Evolutionary conservation across 2,888 invertebrate species (phyloP), one percentile per base, ranked within the genome.

Genomic region (Myathropa florea): DNA sequence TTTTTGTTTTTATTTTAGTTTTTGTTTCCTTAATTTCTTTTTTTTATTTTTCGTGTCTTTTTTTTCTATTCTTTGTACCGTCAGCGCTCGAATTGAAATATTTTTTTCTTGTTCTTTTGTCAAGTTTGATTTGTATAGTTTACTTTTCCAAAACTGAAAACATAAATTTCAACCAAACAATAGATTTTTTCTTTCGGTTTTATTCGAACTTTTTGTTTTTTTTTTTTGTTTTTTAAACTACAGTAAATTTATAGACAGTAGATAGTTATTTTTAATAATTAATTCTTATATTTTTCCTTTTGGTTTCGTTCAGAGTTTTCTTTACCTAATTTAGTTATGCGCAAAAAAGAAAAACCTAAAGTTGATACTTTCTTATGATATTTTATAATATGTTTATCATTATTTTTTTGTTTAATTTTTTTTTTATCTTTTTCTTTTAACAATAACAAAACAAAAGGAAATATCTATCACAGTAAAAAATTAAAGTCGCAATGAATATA

Each of bases 391-490:
- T 36, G 36, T 9, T 71, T 75, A 75, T 57, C 14, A 7, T 64
- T 65, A 53, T 36, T 0, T 46, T 18, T 46, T 46, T 46, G 7
- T 46, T 18, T 4, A 18, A 46, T 57, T 57, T 57, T 24, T 21
- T 53, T 24, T 33, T 46, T 72, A 59, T 72, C 23, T 61, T 72
- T 72, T 73, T 72, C 30, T 28, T 80, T 71, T 77, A 89, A 89
- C 84, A 82, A 75, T 79, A 79, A 87, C 78, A 89, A 83, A 89
- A 88, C 87, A 89, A 89, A 89, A 89, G 88, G 89, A 89, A 89
- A 90, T 88, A 89, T 90, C 89, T 91, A 91, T 91, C 91, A 91
- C 91, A 91, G 92, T 91, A 91, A 90, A 90, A 89, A 89, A 91
- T 90, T 89, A 90, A 91, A 90, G 89, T 89, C 90, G 90, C 89